Evolutionary conservation across 2,113 vertebrate species (phyloP).

Genomic region (Chaetodon auriga): DNA sequence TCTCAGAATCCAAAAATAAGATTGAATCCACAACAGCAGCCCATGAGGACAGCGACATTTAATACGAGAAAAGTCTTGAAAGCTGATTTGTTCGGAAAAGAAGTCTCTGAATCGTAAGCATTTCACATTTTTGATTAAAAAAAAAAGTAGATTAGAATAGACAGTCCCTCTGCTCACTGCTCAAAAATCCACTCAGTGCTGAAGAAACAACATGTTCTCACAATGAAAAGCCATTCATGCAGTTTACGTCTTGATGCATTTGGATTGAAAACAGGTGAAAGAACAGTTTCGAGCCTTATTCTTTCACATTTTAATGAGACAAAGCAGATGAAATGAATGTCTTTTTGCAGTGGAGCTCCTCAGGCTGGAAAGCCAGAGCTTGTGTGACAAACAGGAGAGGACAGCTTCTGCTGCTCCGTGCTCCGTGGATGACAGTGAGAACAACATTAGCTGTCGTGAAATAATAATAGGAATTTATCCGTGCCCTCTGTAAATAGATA

Average conservation of each 20-base stretch:
- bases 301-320: not conserved
- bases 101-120: not conserved
- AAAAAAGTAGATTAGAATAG: not conserved
- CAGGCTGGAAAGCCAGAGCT: constrained; percentile 5
- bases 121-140: not conserved
- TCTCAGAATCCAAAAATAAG: not conserved
- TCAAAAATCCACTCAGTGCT: not conserved
- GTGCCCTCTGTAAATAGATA: constrained; percentile 2
- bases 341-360: constrained; percentile 16
- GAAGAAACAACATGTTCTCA: not conserved
- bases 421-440: constrained; percentile 40
- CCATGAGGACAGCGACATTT: not conserved
- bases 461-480: constrained; percentile 42
- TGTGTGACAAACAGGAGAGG: constrained; percentile 31
- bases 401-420: constrained; percentile 29
- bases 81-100: not conserved
- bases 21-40: not conserved
- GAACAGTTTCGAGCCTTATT: not conserved
- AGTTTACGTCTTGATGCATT: not conserved
- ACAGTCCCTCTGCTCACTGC: too few relatives aligned
- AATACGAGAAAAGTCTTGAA: not conserved
- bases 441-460: constrained; percentile 44
- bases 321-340: not conserved
- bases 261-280: not conserved
- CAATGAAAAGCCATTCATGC: not conserved